Base-by-base conservation (phyloP, 2,888 invertebrate species). In the Drosophila mulleri region DNA sequence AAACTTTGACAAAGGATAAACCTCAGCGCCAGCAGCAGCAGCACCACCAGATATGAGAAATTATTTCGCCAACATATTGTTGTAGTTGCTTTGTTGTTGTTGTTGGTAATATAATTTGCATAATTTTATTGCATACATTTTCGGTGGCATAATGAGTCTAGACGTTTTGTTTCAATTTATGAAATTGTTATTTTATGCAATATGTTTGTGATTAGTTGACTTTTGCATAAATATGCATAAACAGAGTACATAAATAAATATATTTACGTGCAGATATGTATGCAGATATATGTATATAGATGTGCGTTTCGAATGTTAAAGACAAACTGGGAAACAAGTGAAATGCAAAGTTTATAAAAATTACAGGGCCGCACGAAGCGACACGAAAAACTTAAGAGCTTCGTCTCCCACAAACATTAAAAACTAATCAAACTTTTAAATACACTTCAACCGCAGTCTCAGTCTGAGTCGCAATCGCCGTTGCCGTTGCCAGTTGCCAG, bases 371-470 rank as follows among this genome's bases (percentile, higher is more conserved):
- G 14, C 44, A 50, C 20, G 44, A 32, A 42, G 20, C 32, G 23
- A 39, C 44, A 44, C 32, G 23, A 39, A 47, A 44, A 62, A 73
- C 70, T 61, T 66, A 58, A 68, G 61, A 84, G 72, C 72, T 79
- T 71, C 41, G 74, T 72, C 66, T 66, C 45, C 39, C 59, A 67
- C 83, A 84, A 89, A 87, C 84, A 90, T 86, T 90, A 86, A 88
- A 86, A 90, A 86, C 86, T 86, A 86, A 86, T 86, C 90, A 90
- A 90, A 86, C 89, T 86, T 86, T 86, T 90, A 90, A 89, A 86
- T 90, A 90, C 86, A 90, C 82, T 90, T 90, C 90, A 89, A 83
- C 88, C 90, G 76, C 86, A 89, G 83, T 68, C 62, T 68, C 54
- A 48, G 29, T 18, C 42, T n/a, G 42, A 8, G 48, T 39, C 11